Conservation (phyloP, 2,888 invertebrate genomes). For the Phragmatobia fuliginosa region DNA sequence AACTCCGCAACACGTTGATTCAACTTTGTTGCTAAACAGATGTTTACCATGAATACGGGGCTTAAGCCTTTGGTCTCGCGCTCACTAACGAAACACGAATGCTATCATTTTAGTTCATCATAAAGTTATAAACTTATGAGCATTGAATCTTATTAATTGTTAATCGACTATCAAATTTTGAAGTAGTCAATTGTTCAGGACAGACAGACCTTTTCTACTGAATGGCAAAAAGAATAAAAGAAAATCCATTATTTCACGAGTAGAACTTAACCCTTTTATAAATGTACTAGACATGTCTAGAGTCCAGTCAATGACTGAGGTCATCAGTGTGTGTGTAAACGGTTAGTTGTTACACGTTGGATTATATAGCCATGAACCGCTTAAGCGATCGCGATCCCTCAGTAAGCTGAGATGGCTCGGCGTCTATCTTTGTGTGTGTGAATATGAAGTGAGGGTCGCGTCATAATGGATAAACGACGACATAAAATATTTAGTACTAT, state of each 20-base stretch:
- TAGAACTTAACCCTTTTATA: background rate
- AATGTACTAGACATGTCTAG: background rate
- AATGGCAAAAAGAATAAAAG: background rate
- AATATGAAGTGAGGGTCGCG: constrained; percentile 28
- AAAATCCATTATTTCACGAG: background rate
- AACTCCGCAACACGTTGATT: too few relatives aligned
- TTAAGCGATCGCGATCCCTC: constrained; percentile 72
- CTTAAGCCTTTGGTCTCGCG: too few relatives aligned
- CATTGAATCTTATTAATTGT: too few relatives aligned
- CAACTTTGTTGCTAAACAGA: too few relatives aligned
- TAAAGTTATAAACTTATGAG: too few relatives aligned
- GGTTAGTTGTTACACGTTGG: constrained; percentile 74
- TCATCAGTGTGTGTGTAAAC: constrained; percentile 65
- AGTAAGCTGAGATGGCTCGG: constrained; percentile 73
- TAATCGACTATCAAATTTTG: too few relatives aligned
- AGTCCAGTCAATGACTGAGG: constrained; percentile 43
- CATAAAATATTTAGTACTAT: too few relatives aligned
- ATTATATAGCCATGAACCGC: constrained; percentile 78
- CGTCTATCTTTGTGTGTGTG: constrained; percentile 51
- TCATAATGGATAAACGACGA: constrained; percentile 25
- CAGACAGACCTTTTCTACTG: too few relatives aligned
- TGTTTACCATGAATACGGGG: too few relatives aligned
- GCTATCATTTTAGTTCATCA: too few relatives aligned
- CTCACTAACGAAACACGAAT: too few relatives aligned
- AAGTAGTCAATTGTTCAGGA: too few relatives aligned